A percentile compares a stretch with the other conserved stretches of the same genome.
Conservation (phyloP, 2,888 invertebrate species). For the Ennomos erosarius region DNA sequence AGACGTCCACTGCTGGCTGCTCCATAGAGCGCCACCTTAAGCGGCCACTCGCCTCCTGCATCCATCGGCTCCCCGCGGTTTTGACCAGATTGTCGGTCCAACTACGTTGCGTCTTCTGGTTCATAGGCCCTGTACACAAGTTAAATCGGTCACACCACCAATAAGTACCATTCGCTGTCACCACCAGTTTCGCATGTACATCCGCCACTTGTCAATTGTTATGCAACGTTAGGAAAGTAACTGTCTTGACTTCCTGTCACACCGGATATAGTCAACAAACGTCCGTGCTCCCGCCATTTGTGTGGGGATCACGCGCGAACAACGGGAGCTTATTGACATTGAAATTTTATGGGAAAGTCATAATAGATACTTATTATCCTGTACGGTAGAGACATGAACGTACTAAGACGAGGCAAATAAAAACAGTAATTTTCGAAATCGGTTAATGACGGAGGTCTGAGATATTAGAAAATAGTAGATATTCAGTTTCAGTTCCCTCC, state of each 20-base stretch:
- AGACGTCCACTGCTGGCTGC: no score
- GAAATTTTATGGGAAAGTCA: slow-evolving; percentile 24
- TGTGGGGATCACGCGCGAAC: slow-evolving; percentile 15
- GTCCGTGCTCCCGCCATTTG: slow-evolving; percentile 15
- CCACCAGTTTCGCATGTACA: slow-evolving; percentile 15
- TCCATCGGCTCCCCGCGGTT: neutral
- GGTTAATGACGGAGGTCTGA: no score
- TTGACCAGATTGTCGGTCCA: neutral
- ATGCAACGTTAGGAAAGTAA: slow-evolving; percentile 64
- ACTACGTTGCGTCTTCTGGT: no score
- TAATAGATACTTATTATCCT: neutral
- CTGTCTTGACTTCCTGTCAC: slow-evolving; percentile 58
- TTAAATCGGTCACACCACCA: neutral
- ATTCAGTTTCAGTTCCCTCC: no score
- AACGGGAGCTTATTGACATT: slow-evolving; percentile 34
- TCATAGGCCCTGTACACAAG: no score
- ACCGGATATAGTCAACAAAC: slow-evolving; percentile 36
- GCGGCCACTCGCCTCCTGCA: no score
- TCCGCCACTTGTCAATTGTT: slow-evolving; percentile 44
- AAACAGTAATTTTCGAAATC: no score
- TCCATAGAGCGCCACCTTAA: no score
- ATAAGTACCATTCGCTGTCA: neutral
- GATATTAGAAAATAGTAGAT: no score
- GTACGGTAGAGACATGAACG: no score
- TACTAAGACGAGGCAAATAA: no score